A percentile compares a stretch with the other conserved stretches of the same genome.
Evolutionary conservation across 1,140 invertebrate species (phyloP).

Genomic region (Cyclina sinensis): DNA sequence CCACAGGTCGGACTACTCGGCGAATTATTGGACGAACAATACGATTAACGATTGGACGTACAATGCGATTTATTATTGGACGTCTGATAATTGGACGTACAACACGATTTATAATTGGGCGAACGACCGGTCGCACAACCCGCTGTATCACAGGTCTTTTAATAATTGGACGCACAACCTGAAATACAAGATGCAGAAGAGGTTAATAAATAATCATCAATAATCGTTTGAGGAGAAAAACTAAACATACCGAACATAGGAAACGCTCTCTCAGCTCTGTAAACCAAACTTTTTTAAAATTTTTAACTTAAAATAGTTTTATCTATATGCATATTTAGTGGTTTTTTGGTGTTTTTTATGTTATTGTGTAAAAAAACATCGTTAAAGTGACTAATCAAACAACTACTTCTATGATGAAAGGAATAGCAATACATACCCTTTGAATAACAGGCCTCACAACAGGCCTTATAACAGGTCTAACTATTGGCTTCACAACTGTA

Average conservation of each 20-base stretch:
- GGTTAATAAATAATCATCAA: not conserved
- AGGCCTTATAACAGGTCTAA: slow-evolving; percentile 43
- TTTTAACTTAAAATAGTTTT: not conserved
- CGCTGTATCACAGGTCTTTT: slow-evolving; percentile 36
- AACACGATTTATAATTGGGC: slow-evolving; percentile 42
- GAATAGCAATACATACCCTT: slow-evolving; percentile 32
- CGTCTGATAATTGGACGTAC: slow-evolving; percentile 36
- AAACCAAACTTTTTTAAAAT: not conserved
- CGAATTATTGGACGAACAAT: slow-evolving; percentile 50
- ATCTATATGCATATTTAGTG: not conserved
- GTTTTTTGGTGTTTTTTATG: not conserved
- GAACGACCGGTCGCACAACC: slow-evolving; percentile 27
- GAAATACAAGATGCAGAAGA: slow-evolving; percentile 5
- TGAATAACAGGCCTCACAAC: slow-evolving; percentile 47
- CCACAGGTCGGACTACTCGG: not conserved
- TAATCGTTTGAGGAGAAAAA: too few species aligned
- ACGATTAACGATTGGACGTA: slow-evolving; percentile 32
- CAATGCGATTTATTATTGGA: slow-evolving; percentile 47
- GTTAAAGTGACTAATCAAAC: too few species aligned
- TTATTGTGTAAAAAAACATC: not conserved
- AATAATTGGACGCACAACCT: slow-evolving; percentile 58
- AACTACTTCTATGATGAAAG: too few species aligned
- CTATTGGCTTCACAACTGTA: slow-evolving; percentile 33
- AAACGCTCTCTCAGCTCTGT: too few species aligned
- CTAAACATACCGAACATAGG: too few species aligned